A percentile compares a stretch with the other conserved stretches of the same genome.
phyloP scores from a whole-genome alignment of 1,140 invertebrate species.

The Micrasema longulum region DNA sequence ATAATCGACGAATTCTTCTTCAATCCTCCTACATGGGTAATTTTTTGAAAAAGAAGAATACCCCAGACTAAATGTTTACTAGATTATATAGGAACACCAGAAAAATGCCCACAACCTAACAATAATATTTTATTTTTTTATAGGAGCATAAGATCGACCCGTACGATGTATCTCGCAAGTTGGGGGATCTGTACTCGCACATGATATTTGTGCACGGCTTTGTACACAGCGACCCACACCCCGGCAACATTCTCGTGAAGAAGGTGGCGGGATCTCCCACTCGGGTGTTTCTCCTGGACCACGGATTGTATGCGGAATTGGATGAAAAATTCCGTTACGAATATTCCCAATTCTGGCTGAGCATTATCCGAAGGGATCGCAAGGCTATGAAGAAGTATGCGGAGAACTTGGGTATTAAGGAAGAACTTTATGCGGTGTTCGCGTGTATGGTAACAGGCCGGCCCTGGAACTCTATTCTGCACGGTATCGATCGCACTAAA shows the following conservation, averaged over 20 bases:
- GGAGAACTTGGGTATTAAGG: slow-evolving; percentile 82
- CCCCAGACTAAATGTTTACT: no score
- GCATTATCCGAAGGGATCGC: slow-evolving; percentile 87
- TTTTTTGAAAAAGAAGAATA: no score
- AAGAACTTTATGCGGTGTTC: slow-evolving; percentile 88
- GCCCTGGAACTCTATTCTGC: slow-evolving; percentile 89
- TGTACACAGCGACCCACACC: slow-evolving; percentile 99
- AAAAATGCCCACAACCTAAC: no score
- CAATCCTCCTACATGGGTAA: no score
- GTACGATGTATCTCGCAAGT: slow-evolving; percentile 84
- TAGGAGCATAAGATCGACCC: slow-evolving; percentile 79
- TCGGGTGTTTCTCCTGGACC: slow-evolving; percentile 92
- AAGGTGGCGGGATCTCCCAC: slow-evolving; percentile 73
- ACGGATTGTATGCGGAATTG: slow-evolving; percentile 95
- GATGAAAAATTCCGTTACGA: slow-evolving; percentile 89
- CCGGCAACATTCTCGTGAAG: slow-evolving; percentile 94
- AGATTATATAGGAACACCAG: no score
- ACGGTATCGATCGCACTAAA: slow-evolving; percentile 83
- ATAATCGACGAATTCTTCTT: no score
- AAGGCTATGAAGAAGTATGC: slow-evolving; percentile 83
- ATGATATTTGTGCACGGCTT: slow-evolving; percentile 99
- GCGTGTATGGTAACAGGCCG: slow-evolving; percentile 96
- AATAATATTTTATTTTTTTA: slow-evolving; percentile 48
- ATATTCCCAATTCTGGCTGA: slow-evolving; percentile 95
- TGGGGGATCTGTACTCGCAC: slow-evolving; percentile 93